Base-by-base conservation (phyloP, 2,113 vertebrate species). In the Pogonocichla stellata region DNA sequence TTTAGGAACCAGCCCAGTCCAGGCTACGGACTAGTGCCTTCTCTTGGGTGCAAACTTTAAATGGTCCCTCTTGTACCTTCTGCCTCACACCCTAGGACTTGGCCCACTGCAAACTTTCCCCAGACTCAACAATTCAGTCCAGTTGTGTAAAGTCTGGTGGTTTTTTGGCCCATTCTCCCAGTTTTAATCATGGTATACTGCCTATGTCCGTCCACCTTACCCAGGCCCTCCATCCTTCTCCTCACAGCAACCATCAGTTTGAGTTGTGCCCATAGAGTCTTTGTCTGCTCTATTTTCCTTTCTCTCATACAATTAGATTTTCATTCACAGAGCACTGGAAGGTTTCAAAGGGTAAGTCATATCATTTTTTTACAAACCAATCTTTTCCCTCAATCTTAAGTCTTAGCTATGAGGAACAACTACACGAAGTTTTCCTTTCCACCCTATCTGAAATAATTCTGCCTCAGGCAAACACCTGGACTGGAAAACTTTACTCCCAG, bases 401-500 rank as follows among this genome's bases (percentile, higher is more conserved):
- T 45, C 69, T 81, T 65, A 54, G 74, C 56, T 79, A 92, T 2
- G 5, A 80, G 12, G 34, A 93, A 73, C 29, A 65, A 25, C 18
- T 69, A 75, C 48, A 72, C 15, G 3, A 87, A 79, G 38, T 82
- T 91, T 73, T 87, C 14, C 53, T 78, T 48, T 56, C 43, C 5
- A n/a, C 11, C 6, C 77, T 50, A 92, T 80, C 79, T 40, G 19
- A 89, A 95, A 73, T 65, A 57, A 84, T 53, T 87, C 57, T 69
- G 93, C 94, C 87, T 61, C 36, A 92, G 86, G 95, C 93, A 80
- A 91, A 77, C 95, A 96, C 87, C 85, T 91, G 93, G 93, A 73
- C 13, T 82, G 90, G 93, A 95, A 95, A 97, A 85, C 20, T 85
- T 95, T 43, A 91, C 24, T 87, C 74, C 56, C 91, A 84, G n/a